Evolutionary conservation across 2,888 invertebrate genomes (phyloP).

Genomic region (Empis stercorea): DNA sequence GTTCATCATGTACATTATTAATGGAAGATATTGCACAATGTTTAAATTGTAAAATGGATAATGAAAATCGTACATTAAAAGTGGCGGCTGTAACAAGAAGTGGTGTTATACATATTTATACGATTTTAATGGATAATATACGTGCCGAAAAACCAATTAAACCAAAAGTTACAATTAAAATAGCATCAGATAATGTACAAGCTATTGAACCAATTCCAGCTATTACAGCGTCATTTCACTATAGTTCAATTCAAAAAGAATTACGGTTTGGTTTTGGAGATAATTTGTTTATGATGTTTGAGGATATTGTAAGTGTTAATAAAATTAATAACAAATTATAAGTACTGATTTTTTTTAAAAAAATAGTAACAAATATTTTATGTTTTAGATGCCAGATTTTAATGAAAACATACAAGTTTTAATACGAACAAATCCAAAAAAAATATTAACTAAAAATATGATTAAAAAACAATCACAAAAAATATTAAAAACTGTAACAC

Average conservation of each 20-base stretch:
- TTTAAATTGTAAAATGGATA: slow-evolving; percentile 39
- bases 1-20: slow-evolving; percentile 45
- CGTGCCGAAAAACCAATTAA: slow-evolving; percentile 44
- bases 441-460: slow-evolving; percentile 15
- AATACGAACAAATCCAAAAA: slow-evolving; percentile 29
- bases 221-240: slow-evolving; percentile 36
- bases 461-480: slow-evolving; percentile 15
- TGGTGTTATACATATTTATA: slow-evolving; percentile 68
- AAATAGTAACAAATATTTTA: not conserved
- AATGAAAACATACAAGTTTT: slow-evolving; percentile 40
- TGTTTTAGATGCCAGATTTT: slow-evolving; percentile 37
- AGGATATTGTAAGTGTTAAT: slow-evolving; percentile 39
- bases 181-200: slow-evolving; percentile 43
- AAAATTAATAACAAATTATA: too few species aligned
- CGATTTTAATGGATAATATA: slow-evolving; percentile 58
- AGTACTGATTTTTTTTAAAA: too few species aligned
- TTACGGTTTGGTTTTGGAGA: slow-evolving; percentile 47
- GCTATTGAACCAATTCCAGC: slow-evolving; percentile 41
- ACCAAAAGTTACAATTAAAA: slow-evolving; percentile 47
- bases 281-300: slow-evolving; percentile 43
- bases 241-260: slow-evolving; percentile 28
- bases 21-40: slow-evolving; percentile 55
- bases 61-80: slow-evolving; percentile 38
- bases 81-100: slow-evolving; percentile 49
- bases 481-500: slow-evolving; percentile 23